Conservation (phyloP, 2,888 invertebrate genomes). For the Acleris emargana region DNA sequence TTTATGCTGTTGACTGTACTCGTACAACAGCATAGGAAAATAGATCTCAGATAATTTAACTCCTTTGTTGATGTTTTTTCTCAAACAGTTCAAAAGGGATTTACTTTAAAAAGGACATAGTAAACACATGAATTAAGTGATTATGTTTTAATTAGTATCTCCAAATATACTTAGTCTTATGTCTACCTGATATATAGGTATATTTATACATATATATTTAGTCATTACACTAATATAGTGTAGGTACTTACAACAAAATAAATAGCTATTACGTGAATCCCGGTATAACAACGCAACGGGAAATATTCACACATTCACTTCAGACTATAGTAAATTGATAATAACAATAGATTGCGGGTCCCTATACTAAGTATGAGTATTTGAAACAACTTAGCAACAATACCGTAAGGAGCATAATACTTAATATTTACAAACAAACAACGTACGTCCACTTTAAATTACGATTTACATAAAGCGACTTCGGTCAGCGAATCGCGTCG, state of each 20-base stretch:
- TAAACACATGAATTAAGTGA: constrained; percentile 47
- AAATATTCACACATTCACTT: constrained; percentile 31
- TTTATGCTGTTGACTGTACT: no score
- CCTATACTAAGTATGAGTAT: constrained; percentile 70
- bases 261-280: constrained; percentile 44
- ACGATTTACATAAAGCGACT: constrained; percentile 30
- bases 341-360: constrained; percentile 47
- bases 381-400: constrained; percentile 66
- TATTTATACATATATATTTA: constrained; percentile 49
- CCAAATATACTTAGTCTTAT: constrained; percentile 58
- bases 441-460: constrained; percentile 28
- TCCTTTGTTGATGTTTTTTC: neutral
- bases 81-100: neutral
- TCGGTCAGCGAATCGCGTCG: constrained; percentile 22
- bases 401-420: constrained; percentile 58
- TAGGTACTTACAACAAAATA: constrained; percentile 63
- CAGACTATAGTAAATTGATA: constrained; percentile 29
- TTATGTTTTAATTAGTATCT: constrained; percentile 63
- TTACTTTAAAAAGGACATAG: neutral
- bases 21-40: neutral
- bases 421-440: constrained; percentile 66
- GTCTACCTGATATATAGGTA: constrained; percentile 48
- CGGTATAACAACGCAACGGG: constrained; percentile 12
- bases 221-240: constrained; percentile 82
- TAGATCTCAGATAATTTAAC: neutral